Percentiles rank a stretch among this genome's conserved stretches.
Conservation (phyloP, 2,113 vertebrate genomes). For the Callionymus lyra region DNA sequence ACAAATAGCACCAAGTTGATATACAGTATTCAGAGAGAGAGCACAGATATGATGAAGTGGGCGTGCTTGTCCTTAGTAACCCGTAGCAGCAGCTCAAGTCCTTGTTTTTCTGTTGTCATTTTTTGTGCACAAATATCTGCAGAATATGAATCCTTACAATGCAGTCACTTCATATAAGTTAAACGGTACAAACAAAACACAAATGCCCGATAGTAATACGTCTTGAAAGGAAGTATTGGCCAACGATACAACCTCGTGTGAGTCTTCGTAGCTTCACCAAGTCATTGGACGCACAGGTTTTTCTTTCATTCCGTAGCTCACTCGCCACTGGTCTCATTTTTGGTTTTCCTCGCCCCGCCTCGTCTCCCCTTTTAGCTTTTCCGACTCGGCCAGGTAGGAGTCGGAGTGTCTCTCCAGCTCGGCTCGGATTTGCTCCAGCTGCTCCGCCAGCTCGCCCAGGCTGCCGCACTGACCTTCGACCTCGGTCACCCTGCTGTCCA, state of each 20-base stretch:
- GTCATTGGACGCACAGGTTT: constrained; percentile 29
- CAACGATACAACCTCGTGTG: constrained; percentile 41
- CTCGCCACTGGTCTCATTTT: constrained; percentile 56
- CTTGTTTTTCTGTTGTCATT: constrained; percentile 36
- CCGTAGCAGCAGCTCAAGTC: constrained; percentile 60
- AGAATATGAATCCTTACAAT: constrained; percentile 44
- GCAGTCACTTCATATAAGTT: constrained; percentile 68
- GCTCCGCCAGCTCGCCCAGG: constrained; percentile 67
- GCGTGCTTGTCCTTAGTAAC: constrained; percentile 56
- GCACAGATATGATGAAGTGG: constrained; percentile 29
- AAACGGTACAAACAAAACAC: constrained; percentile 47
- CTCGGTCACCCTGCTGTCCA: constrained; percentile 75
- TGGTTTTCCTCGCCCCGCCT: constrained; percentile 62
- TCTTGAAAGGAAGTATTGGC: constrained; percentile 37
- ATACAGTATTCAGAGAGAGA: constrained; percentile 45
- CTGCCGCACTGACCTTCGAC: constrained; percentile 76
- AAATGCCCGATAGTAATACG: constrained; percentile 54
- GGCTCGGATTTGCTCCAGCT: constrained; percentile 69
- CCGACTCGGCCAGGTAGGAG: constrained; percentile 75
- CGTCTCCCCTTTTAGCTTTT: constrained; percentile 76
- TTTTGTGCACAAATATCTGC: constrained; percentile 22
- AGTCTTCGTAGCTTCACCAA: constrained; percentile 27
- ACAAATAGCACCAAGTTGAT: constrained; percentile 62
- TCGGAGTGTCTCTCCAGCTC: constrained; percentile 77
- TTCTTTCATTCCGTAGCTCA: constrained; percentile 23